These are phyloP conservation scores for Drosophila nasuta DNA, from an alignment of 1,140 invertebrate species.

Conservation along the genomic window DNA sequence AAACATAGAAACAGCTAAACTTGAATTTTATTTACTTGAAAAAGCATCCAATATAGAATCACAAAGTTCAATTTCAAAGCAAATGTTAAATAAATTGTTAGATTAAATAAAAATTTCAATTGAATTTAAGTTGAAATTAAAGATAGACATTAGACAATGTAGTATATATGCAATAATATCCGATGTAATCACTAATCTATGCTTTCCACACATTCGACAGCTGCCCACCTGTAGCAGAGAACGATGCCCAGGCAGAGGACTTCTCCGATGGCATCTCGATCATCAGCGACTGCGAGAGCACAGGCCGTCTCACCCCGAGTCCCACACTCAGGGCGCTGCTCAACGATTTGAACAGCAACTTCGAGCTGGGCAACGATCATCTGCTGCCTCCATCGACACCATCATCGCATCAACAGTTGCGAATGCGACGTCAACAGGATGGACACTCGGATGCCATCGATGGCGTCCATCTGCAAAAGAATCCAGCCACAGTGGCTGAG, in stretches of 20 bases:
- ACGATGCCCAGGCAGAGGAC: slow-evolving; percentile 64
- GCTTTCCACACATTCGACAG: slow-evolving; percentile 6
- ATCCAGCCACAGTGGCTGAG: not conserved
- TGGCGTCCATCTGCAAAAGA: not conserved
- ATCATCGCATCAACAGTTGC: slow-evolving; percentile 14
- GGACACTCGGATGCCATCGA: not conserved
- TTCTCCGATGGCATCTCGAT: slow-evolving; percentile 82
- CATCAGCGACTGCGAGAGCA: slow-evolving; percentile 81
- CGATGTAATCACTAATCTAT: no score
- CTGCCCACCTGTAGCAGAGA: slow-evolving; percentile 51
- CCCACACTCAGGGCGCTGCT: slow-evolving; percentile 66
- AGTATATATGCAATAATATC: no score
- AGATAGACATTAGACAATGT: no score
- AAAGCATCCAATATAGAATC: no score
- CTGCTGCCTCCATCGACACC: not conserved
- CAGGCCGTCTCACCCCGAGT: slow-evolving; percentile 73
- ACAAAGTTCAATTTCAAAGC: no score
- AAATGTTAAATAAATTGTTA: no score
- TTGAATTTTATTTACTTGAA: no score
- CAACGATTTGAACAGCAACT: slow-evolving; percentile 52
- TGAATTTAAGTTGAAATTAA: no score
- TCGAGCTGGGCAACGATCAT: not conserved
- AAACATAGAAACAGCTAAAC: no score
- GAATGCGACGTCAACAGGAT: not conserved
- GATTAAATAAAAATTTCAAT: no score